Evolutionary conservation across 2,797 vertebrate genomes (phyloP), one percentile per base, ranked within the genome.

Genomic region (Sebastes trivittatus): DNA sequence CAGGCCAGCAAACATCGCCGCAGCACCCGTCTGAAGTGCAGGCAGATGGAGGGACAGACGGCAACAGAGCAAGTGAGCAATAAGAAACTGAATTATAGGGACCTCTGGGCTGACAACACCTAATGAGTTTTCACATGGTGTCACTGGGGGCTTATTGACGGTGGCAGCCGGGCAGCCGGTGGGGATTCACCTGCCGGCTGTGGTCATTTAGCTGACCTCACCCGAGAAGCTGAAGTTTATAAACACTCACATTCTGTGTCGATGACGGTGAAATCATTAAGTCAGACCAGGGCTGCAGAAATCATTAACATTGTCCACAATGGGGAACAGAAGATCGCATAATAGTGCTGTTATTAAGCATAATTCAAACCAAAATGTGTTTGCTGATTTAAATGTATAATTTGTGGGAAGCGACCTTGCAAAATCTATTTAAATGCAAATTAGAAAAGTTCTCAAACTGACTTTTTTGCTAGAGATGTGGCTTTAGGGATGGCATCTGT

Each of bases 1-100:
- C 98, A 99, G 23, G 91, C 92, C 87, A 85, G 86, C 78, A 99
- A 95, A 42, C 90, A 88, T 20, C 80, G 85, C 72, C 69, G 70
- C 83, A 90, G 59, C 64, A 95, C 85, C 65, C 93, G 95, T 95
- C 98, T 99, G 77, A 70, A 78, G 30, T 46, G 49, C 52, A 89
- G 73, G 65, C 87, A 90, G 87, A 93, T 81, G 90, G 80, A 87
- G 78, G 71, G 75, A 87, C 77, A 91, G 80, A 87, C 2, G 32
- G 80, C 29, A 82, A 75, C 11, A 75, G 62, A 85, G 78, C 73
- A 76, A 84, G 72, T 84, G 86, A 83, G 88, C 84, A 82, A 79
- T 82, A 85, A 80, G 75, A 78, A 87, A 86, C 54, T 60, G 78
- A 87, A 90, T 90, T 82, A 82, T 61, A 30, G 71, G 34, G 56